A percentile compares a stretch with the other conserved stretches of the same genome.
These are phyloP conservation scores for Pachliopta kotzebuea DNA, from an alignment of 2,888 invertebrate species.

Conservation along the genomic window DNA sequence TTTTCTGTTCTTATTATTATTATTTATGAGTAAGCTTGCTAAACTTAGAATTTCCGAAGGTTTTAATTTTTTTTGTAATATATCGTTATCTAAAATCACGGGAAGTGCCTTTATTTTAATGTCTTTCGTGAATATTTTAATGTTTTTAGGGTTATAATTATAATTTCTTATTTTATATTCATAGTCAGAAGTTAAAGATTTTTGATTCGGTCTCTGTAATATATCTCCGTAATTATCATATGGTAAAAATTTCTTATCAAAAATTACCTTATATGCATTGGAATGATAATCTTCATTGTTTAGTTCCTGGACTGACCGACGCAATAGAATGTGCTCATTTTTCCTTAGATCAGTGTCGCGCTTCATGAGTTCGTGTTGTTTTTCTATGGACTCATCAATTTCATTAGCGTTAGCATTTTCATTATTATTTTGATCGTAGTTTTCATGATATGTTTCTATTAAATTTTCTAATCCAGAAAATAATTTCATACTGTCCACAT, in stretches of 20 bases:
- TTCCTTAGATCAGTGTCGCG: slow-evolving; percentile 27
- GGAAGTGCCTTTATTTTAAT: slow-evolving; percentile 30
- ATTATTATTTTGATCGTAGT: slow-evolving; percentile 41
- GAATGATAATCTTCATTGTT: slow-evolving; percentile 46
- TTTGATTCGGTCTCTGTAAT: slow-evolving; percentile 36
- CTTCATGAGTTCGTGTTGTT: slow-evolving; percentile 32
- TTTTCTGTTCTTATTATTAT: slow-evolving; percentile 38
- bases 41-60: slow-evolving; percentile 53
- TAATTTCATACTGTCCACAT: slow-evolving; percentile 56
- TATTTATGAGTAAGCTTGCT: slow-evolving; percentile 41
- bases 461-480: slow-evolving; percentile 62
- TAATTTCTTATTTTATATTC: slow-evolving; percentile 26
- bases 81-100: slow-evolving; percentile 42
- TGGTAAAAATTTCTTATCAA: slow-evolving; percentile 42
- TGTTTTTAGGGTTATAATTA: slow-evolving; percentile 28
- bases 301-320: slow-evolving; percentile 38
- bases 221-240: slow-evolving; percentile 49
- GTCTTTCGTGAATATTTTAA: slow-evolving; percentile 27
- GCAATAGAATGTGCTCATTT: slow-evolving; percentile 28
- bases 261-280: slow-evolving; percentile 49
- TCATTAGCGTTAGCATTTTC: slow-evolving; percentile 33
- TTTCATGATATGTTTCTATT: slow-evolving; percentile 55
- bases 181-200: slow-evolving; percentile 32
- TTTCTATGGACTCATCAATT: slow-evolving; percentile 30
- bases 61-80: slow-evolving; percentile 49